A percentile compares a stretch with the other conserved stretches of the same genome.
Evolutionary conservation across 2,797 vertebrate genomes (phyloP).

Genomic region (Rhabdomys pumilio): DNA sequence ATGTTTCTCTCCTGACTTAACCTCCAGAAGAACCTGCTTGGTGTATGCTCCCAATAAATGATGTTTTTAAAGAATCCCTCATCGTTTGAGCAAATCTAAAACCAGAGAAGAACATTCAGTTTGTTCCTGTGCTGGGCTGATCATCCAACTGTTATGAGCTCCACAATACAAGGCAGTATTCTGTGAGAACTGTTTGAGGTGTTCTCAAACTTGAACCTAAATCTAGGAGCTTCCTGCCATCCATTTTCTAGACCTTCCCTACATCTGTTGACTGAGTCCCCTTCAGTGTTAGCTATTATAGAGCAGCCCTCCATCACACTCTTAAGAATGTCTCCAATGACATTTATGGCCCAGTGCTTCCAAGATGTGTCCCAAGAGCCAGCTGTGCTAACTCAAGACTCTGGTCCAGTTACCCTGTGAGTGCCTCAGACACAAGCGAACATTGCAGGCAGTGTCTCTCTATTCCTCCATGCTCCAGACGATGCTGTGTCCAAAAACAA

Average conservation of each 20-base stretch:
- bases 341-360: background rate
- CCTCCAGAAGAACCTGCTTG: constrained; percentile 12
- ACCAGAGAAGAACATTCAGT: constrained; percentile 8
- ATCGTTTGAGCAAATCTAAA: constrained; percentile 34
- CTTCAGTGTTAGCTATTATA: background rate
- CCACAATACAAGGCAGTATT: background rate
- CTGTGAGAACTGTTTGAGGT: background rate
- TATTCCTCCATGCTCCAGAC: constrained; percentile 10
- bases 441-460: background rate
- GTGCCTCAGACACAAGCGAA: background rate
- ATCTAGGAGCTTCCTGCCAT: background rate
- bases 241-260: background rate
- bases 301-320: background rate
- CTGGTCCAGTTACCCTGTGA: background rate
- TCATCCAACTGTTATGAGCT: constrained; percentile 44
- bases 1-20: background rate
- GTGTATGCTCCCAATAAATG: background rate
- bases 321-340: background rate
- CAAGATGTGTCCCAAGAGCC: background rate
- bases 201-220: background rate
- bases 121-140: constrained; percentile 23
- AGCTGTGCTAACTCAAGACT: background rate
- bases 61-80: background rate
- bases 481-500: constrained; percentile 77
- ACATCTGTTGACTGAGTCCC: background rate